These are phyloP conservation scores for Limnephilus auricula DNA, from an alignment of 2,888 invertebrate species.

Conservation along the genomic window DNA sequence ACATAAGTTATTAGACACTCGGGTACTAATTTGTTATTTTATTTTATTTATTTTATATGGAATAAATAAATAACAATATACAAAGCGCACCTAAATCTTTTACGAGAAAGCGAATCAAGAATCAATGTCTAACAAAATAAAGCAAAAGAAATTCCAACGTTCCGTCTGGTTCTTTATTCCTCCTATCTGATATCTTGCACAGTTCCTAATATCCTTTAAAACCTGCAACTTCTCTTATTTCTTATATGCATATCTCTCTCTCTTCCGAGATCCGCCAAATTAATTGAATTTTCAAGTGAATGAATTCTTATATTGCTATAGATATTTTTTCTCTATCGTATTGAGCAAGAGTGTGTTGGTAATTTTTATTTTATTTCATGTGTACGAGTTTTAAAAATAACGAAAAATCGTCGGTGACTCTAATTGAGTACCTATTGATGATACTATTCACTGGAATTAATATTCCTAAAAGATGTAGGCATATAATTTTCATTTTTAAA, in stretches of 20 bases:
- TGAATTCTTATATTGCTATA: too few species aligned
- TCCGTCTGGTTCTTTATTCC: slow-evolving; percentile 10
- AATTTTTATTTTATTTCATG: too few species aligned
- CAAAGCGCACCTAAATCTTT: neutral
- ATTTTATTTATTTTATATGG: neutral
- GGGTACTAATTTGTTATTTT: too few species aligned
- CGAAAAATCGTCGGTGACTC: too few species aligned
- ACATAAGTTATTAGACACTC: too few species aligned
- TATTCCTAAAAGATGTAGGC: too few species aligned
- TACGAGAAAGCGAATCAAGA: neutral
- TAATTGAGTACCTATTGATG: too few species aligned
- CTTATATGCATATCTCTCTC: slow-evolving; percentile 6
- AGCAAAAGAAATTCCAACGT: slow-evolving; percentile 2
- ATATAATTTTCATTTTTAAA: too few species aligned
- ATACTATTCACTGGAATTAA: too few species aligned
- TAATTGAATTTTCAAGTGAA: neutral
- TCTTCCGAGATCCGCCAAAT: neutral
- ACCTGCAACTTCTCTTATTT: neutral
- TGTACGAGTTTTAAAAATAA: too few species aligned
- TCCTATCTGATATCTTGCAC: neutral
- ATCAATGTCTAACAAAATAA: neutral
- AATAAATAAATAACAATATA: neutral
- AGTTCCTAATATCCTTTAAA: slow-evolving; percentile 10
- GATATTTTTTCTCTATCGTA: too few species aligned
- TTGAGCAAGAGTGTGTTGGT: too few species aligned